Evolutionary conservation across 2,113 vertebrate genomes (phyloP), one percentile per base, ranked within the genome.

Genomic region (Illadopsis cleaveri): DNA sequence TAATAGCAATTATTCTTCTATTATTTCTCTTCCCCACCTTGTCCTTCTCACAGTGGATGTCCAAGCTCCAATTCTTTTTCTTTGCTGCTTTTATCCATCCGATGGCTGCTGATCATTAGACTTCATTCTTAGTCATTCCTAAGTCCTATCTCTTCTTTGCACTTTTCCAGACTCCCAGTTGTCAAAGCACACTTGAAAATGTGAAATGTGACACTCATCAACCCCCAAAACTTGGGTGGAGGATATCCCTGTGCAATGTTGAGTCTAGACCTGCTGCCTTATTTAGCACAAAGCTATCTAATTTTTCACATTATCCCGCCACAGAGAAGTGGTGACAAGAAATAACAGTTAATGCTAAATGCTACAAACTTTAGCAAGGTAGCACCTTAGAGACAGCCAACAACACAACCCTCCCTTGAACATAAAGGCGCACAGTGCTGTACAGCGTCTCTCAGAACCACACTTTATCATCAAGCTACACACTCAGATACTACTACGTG

Each of bases 201-300:
- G 44, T 95, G 90, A 95, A 93, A 86, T 60, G 42, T 90, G 92
- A 84, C 65, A 56, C 82, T 80, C 56, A 66, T 14, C 68, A 91
- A 28, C 44, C 58, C 76, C 44, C 73, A 79, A 94, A 94, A 92
- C 53, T 51, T 3, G 9, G 21, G 51, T 0, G 0, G 76, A 91
- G n/a, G 77, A 90, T 93, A 89, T 89, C 82, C 60, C 64, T 30
- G 12, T 81, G 72, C 56, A 89, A 50, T 33, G 28, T 79, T 92
- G 78, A 94, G 82, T 94, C 88, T 95, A 92, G 91, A 95, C 69
- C 28, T 82, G 72, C 31, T 91, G 77, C 81, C 89, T 79, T 91
- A 87, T 88, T 93, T 89, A 95, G 91, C 93, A 86, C 72, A 89
- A 83, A 95, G 68, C 27, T 78, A 53, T 80, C 62, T 80, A 65